Conservation (phyloP, 2,797 vertebrate genomes). For the Cynopterus sphinx region DNA sequence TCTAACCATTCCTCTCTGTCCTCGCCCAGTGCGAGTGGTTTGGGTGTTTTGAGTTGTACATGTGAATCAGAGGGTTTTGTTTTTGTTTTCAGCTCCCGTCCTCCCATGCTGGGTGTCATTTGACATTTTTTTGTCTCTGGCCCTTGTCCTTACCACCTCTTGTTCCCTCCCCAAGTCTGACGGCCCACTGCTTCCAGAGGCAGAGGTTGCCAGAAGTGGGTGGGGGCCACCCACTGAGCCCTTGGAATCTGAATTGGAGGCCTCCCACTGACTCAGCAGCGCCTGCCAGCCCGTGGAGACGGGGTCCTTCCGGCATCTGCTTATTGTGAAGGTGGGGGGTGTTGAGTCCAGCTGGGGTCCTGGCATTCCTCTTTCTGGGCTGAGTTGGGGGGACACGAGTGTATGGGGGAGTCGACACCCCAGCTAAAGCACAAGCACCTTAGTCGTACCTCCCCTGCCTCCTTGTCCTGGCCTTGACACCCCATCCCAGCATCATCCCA, state of each 20-base stretch:
- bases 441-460: slow-evolving; percentile 53
- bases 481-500: slow-evolving; percentile 68
- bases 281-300: neutral
- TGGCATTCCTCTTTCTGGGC: neutral
- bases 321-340: neutral
- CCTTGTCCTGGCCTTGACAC: neutral
- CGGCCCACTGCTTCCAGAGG: neutral
- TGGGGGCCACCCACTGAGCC: neutral
- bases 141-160: neutral
- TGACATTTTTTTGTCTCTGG: neutral
- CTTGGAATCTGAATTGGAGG: slow-evolving; percentile 14
- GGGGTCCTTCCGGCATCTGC: neutral
- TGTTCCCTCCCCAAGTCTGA: neutral
- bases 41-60: neutral
- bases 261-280: neutral
- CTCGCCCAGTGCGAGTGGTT: neutral
- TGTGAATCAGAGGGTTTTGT: slow-evolving; percentile 2
- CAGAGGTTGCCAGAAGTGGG: neutral
- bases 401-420: slow-evolving; percentile 38
- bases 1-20: slow-evolving; percentile 48
- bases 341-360: neutral
- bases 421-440: slow-evolving; percentile 80
- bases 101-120: neutral
- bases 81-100: neutral
- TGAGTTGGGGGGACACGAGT: neutral